phyloP scores from a whole-genome alignment of 2,888 invertebrate genomes.

The Itoplectis maculator region DNA sequence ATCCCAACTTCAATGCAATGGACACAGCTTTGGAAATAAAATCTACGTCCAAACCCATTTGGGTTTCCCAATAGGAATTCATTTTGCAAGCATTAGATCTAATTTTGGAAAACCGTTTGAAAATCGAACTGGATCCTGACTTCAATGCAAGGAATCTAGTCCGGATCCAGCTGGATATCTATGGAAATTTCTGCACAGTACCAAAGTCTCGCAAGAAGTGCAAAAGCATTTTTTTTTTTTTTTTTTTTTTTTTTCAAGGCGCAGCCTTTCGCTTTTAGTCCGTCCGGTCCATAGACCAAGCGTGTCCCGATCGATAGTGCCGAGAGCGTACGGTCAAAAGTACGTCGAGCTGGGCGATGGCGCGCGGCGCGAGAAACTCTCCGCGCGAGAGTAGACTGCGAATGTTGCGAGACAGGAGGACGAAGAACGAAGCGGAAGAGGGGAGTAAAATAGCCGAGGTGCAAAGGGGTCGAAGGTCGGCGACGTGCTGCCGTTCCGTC shows the following conservation, averaged over 20 bases:
- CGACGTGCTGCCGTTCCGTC: constrained; percentile 81
- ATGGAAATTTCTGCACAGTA: no score
- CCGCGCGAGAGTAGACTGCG: constrained; percentile 14
- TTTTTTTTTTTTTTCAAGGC: not conserved
- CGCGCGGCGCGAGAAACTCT: constrained; percentile 18
- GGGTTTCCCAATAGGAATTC: no score
- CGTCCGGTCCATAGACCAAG: not conserved
- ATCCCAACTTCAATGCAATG: no score
- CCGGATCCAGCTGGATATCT: no score
- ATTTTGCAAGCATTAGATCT: no score
- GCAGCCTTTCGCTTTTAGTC: not conserved
- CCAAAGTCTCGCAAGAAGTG: no score
- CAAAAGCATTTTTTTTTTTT: no score
- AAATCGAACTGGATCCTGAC: no score
- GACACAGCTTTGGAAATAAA: no score
- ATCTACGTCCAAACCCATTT: no score
- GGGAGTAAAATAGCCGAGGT: constrained; percentile 76
- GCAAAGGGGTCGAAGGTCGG: constrained; percentile 79
- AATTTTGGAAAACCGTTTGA: no score
- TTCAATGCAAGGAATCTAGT: no score
- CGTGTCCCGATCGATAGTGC: constrained; percentile 2
- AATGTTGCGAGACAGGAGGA: constrained; percentile 9
- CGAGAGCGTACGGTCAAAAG: constrained; percentile 10
- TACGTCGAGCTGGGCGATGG: constrained; percentile 11
- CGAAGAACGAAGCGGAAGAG: constrained; percentile 45